Conservation (phyloP, 2,797 vertebrate species). For the Peromyscus attwateri region DNA sequence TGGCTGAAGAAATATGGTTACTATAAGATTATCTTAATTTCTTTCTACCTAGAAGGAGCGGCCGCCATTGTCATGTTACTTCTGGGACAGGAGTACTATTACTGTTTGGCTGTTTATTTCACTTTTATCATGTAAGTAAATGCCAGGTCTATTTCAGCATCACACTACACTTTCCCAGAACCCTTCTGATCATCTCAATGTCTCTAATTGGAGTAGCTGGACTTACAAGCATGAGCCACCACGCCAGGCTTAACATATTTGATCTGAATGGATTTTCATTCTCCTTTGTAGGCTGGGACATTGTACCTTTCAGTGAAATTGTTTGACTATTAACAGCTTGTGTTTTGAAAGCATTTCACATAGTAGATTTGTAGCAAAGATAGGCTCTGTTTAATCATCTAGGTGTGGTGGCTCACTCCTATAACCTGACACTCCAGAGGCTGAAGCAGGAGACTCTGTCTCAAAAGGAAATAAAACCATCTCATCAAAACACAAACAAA, state of each 20-base stretch:
- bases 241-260: background rate
- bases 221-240: background rate
- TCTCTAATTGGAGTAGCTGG: background rate
- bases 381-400: background rate
- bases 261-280: background rate
- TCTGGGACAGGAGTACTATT: constrained; percentile 91
- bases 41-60: constrained; percentile 92
- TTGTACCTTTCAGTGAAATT: background rate
- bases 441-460: background rate
- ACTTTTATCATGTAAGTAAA: constrained; percentile 93
- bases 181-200: background rate
- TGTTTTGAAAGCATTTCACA: background rate
- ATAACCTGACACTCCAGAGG: background rate
- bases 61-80: constrained; percentile 90
- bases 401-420: background rate
- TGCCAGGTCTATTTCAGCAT: too few species aligned
- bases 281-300: background rate
- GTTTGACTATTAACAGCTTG: background rate
- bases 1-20: constrained; percentile 91
- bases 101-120: constrained; percentile 93
- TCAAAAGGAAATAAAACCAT: background rate
- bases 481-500: background rate
- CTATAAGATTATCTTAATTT: constrained; percentile 93
- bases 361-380: constrained; percentile 11
- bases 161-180: background rate